Conservation (phyloP, 2,888 invertebrate genomes). For the Clunio marinus region DNA sequence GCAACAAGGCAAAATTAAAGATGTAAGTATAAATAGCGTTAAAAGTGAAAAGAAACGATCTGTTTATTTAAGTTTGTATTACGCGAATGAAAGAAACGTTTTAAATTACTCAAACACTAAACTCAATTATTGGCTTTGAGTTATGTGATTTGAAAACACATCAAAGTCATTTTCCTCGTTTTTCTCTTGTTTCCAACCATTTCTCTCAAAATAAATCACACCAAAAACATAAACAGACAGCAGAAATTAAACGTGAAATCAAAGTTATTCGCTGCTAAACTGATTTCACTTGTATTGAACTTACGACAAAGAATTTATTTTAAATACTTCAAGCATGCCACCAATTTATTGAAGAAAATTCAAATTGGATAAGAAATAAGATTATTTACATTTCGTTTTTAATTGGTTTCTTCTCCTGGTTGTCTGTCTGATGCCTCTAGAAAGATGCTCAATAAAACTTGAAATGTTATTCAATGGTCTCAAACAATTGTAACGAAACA, state of each 20-base stretch:
- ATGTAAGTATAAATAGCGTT: constrained; percentile 10
- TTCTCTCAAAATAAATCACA: constrained; percentile 12
- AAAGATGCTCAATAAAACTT: not conserved
- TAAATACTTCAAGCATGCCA: too few relatives aligned
- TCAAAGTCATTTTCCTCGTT: not conserved
- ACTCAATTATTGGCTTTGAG: not conserved
- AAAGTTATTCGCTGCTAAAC: too few relatives aligned
- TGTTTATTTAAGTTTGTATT: not conserved
- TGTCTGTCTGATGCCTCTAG: not conserved
- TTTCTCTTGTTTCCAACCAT: not conserved
- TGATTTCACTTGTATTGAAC: too few relatives aligned
- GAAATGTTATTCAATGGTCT: constrained; percentile 10
- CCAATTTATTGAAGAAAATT: too few relatives aligned
- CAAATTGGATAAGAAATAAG: too few relatives aligned
- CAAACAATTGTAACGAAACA: constrained; percentile 21
- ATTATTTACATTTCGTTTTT: constrained; percentile 12
- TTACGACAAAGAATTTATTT: too few relatives aligned
- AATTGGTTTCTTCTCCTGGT: not conserved
- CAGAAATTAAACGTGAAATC: too few relatives aligned
- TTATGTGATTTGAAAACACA: not conserved
- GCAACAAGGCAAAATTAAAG: not conserved
- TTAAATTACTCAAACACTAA: constrained; percentile 7
- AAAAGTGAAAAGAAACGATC: not conserved
- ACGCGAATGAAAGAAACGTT: not conserved
- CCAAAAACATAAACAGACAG: constrained; percentile 3